Base-by-base conservation (phyloP, 2,888 invertebrate species). In the Dysmachus trigonus region DNA sequence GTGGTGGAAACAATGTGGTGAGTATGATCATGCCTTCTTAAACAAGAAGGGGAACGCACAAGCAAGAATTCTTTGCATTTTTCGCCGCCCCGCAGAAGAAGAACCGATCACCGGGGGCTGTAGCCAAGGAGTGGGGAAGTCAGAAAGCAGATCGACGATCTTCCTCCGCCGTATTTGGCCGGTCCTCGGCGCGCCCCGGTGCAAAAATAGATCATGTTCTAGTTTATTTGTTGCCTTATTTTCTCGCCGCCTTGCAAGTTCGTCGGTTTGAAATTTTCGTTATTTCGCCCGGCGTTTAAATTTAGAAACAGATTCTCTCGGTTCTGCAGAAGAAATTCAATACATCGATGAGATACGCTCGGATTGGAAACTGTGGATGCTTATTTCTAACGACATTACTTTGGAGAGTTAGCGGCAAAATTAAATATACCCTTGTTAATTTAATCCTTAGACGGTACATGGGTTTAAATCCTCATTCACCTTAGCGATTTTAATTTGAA, bases 101-200 rank as follows among this genome's bases (percentile, higher is more conserved):
- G 35, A n/a, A 0, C n/a, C 35, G 73, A 27, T 13, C n/a, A 15
- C 5, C 72, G n/a, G 35, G 73, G 5, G 35, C 1, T 73, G 4
- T 8, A 3, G 73, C 8, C 1, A 13, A n/a, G n/a, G 73, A 73
- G 35, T 35, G 73, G 35, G 31, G 73, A 73, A 73, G n/a, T 15
- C 31, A 27, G 72, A 72, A 72, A 18, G 27, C 35, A 73, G 31
- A 33, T 73, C 15, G 73, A 31, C 15, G 33, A 72, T 3, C 10
- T 72, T 72, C 15, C 30, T 53, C 83, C 83, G 18, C 85, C 85
- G 85, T 85, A 85, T 85, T 85, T 85, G 85, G 85, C 79, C 47
- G 41, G 85, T 71, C 18, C 22, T 53, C 81, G n/a, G 47, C 31
- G 77, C 81, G 53, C 53, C 53, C 62, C 8, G 53, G 8, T 22